These are phyloP conservation scores for Ophion ventricosus DNA, from an alignment of 2,888 invertebrate species.

Conservation along the genomic window DNA sequence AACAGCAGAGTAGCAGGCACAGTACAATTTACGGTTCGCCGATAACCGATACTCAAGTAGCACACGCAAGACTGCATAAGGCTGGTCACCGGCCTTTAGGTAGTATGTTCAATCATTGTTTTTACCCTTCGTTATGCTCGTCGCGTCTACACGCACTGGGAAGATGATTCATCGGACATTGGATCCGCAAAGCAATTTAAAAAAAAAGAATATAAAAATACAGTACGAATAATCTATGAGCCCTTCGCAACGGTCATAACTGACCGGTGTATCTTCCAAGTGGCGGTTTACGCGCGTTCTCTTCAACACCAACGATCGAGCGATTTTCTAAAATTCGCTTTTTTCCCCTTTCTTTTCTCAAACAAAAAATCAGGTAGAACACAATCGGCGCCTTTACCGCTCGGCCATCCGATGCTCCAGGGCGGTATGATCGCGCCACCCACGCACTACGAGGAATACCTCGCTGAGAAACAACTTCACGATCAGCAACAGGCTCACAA, in stretches of 20 bases:
- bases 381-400: slow-evolving; percentile 95
- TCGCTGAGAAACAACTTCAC: slow-evolving; percentile 85
- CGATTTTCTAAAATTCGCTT: slow-evolving; percentile 62
- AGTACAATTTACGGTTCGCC: slow-evolving; percentile 82
- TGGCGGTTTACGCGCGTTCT: slow-evolving; percentile 42
- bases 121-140: slow-evolving; percentile 43
- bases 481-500: slow-evolving; percentile 85
- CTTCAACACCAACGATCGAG: slow-evolving; percentile 1
- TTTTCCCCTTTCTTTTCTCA: slow-evolving; percentile 35
- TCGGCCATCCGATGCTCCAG: slow-evolving; percentile 94
- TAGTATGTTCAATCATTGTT: slow-evolving; percentile 81
- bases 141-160: slow-evolving; percentile 34
- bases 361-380: slow-evolving; percentile 88
- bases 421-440: slow-evolving; percentile 83
- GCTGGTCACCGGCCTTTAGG: slow-evolving; percentile 86
- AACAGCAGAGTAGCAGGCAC: slow-evolving; percentile 77
- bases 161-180: slow-evolving; percentile 3
- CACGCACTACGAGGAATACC: slow-evolving; percentile 84
- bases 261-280: slow-evolving; percentile 3
- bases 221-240: not conserved
- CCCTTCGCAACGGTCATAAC: too few species aligned
- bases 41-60: slow-evolving; percentile 88
- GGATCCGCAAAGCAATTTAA: not conserved
- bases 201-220: not conserved
- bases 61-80: slow-evolving; percentile 89